Evolutionary conservation across 2,888 invertebrate genomes (phyloP), one percentile per base, ranked within the genome.

Genomic region (Hybos culiciformis): DNA sequence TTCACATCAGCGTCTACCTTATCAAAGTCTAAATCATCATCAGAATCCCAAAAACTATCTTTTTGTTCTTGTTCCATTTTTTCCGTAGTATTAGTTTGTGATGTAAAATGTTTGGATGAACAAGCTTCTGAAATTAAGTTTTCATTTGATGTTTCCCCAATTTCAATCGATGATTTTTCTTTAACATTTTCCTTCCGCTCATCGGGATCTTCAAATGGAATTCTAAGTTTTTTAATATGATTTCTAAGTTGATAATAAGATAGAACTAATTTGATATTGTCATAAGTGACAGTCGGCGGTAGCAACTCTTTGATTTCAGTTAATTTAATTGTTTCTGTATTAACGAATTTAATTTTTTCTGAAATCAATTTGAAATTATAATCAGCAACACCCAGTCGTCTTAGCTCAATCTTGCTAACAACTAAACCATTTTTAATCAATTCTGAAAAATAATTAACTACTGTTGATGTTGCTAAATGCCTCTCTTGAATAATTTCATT

Each of bases 401-500:
- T 12, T 33, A 50, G 31, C 36, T 48, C 46, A 3, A 19, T 41
- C 32, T 34, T 47, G 8, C 34, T 43, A 7, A 19, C n/a, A n/a
- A 34, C 31, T 21, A 24, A 37, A 15, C 50, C 50, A 3, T 12
- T 19, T 38, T 43, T 42, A 6, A 48, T 47, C 23, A 45, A 19
- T 15, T 38, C 43, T 18, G 9, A 14, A 8, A 50, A 33, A 33
- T 48, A 40, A 15, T 37, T 23, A 5, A 17, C 12, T 20, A 44
- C 17, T 11, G 50, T 48, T 9, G 21, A 29, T 9, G 26, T 36
- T 3, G 34, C 19, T 14, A 49, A 6, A n/a, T 48, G 56, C 53
- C 56, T 60, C 42, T 54, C 50, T 11, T 56, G 52, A 1, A 68
- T 66, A 32, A 68, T 62, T 51, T 63, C 54, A 37, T 54, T 46